Evolutionary conservation across 2,888 invertebrate genomes (phyloP).

Genomic region (Caenorhabditis sinica): DNA sequence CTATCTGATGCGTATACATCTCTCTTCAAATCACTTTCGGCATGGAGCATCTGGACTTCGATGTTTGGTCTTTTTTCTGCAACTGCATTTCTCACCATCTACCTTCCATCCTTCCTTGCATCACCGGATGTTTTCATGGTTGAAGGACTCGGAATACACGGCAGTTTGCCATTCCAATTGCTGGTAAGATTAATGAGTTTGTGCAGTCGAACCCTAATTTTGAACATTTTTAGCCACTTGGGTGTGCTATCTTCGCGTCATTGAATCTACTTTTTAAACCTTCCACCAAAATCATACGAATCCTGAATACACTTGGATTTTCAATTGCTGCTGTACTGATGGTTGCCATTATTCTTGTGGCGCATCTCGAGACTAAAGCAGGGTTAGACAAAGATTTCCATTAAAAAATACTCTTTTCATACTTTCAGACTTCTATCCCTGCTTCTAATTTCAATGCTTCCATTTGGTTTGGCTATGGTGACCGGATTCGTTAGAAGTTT

Average conservation of each 20-base stretch:
- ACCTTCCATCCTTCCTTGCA: conserved; percentile 74
- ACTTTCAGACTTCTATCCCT: conserved; percentile 57
- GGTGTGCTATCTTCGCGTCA: conserved; percentile 55
- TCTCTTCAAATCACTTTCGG: conserved; percentile 75
- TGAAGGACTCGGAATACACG: conserved; percentile 66
- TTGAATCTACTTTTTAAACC: conserved; percentile 54
- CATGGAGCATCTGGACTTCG: conserved; percentile 76
- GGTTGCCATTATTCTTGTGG: conserved; percentile 61
- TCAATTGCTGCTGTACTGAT: conserved; percentile 69
- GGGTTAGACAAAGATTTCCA: conserved; percentile 27
- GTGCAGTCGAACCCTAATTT: neutral
- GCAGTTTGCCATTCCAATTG: conserved; percentile 64
- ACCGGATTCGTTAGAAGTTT: conserved; percentile 76
- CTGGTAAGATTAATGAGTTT: no score
- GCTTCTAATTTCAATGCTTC: conserved; percentile 69
- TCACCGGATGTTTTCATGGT: conserved; percentile 71
- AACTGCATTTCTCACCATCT: conserved; percentile 72
- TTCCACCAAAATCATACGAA: conserved; percentile 71
- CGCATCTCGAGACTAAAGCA: conserved; percentile 44
- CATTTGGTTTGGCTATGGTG: conserved; percentile 74
- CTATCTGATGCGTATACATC: conserved; percentile 55
- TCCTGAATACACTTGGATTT: conserved; percentile 75
- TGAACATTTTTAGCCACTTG: conserved; percentile 61
- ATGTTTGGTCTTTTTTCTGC: conserved; percentile 76
- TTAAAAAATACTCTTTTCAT: neutral